Evolutionary conservation across 2,113 vertebrate species (phyloP), one percentile per base, ranked within the genome.

Genomic region (Lepus americanus): DNA sequence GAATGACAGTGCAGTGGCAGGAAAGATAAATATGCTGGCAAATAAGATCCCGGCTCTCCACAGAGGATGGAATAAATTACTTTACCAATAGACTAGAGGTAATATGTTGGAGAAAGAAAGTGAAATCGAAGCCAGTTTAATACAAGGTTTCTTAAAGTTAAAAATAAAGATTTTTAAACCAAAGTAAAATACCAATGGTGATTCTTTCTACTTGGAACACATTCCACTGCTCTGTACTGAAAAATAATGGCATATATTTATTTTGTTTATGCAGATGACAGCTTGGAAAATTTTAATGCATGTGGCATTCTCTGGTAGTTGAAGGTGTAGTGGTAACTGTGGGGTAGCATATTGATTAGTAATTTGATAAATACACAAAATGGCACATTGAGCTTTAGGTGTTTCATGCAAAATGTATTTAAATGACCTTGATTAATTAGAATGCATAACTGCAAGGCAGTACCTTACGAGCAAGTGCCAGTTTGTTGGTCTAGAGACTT

Each of bases 11-110:
- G 97, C 98, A 98, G 98, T 98, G 98, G 98, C 98, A 98, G 98
- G 98, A 97, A 98, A 99, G 98, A 99, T 98, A 98, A 99, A 98
- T 98, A 98, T 97, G 98, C 98, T 98, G 98, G 98, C 98, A 98
- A 98, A 98, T 98, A 98, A 98, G 98, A 99, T 98, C 98, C 98
- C 86, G 53, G 96, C 97, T 98, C 98, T 98, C 98, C 97, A 98
- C 98, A 98, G 98, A 99, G 98, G 98, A 98, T 98, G 97, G 98
- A 98, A 98, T 98, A 98, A 98, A 98, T 99, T 98, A 98, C 98
- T 98, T 98, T 98, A 98, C 98, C 98, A 98, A 98, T 98, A 97
- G 97, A 98, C 97, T 97, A 86, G 94, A 98, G 97, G 98, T 98
- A 98, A 98, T 98, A 98, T 97, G 96, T 98, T 97, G 94, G 93